Percentiles rank a stretch among this genome's conserved stretches.
Conservation (phyloP, 2,888 invertebrate genomes). For the Yponomeuta plumbellus region DNA sequence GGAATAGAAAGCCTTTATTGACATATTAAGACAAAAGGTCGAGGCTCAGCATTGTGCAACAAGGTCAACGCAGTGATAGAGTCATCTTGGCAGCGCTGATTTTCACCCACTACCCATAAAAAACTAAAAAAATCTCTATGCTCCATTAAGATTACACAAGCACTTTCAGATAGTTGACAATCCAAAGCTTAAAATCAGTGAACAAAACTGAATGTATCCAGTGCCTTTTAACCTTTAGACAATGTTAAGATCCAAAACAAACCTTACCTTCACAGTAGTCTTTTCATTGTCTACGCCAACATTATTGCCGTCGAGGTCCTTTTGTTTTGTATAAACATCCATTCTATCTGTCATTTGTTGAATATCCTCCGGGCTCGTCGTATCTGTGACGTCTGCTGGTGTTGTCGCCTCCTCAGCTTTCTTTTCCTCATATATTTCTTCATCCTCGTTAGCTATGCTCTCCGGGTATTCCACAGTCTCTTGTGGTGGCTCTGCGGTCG, state of each 20-base stretch:
- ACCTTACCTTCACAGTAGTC: background rate
- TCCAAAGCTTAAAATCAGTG: no score
- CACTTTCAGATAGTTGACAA: no score
- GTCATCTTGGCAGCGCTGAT: no score
- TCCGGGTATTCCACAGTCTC: background rate
- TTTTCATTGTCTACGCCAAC: background rate
- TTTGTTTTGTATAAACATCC: slow-evolving; percentile 2
- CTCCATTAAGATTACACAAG: no score
- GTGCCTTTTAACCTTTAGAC: background rate
- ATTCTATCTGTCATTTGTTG: background rate
- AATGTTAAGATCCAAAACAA: background rate
- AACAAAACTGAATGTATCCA: no score
- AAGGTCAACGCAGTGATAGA: no score
- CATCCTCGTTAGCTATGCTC: background rate
- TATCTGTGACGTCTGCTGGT: background rate
- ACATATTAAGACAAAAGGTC: no score
- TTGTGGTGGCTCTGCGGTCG: background rate
- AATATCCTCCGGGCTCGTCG: background rate
- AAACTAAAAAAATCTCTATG: no score
- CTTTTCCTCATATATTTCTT: background rate
- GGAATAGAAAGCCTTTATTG: no score
- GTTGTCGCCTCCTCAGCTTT: background rate
- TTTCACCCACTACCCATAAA: no score
- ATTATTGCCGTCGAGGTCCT: background rate
- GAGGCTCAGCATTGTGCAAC: no score